Evolutionary conservation across 1,140 invertebrate genomes (phyloP).

Genomic region (Pogonomyrmex barbatus): DNA sequence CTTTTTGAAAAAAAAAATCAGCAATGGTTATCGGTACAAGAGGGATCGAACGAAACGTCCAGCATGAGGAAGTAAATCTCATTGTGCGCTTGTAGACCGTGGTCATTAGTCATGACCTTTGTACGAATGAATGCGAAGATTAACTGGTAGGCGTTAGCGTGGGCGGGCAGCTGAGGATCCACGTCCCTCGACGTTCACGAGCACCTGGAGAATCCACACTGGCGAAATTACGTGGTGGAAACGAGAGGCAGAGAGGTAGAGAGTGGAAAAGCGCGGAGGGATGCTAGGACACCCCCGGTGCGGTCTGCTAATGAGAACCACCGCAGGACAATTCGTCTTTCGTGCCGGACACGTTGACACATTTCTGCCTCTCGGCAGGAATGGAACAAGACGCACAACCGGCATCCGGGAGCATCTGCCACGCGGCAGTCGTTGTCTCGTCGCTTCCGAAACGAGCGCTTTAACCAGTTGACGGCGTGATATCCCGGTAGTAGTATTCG

Average conservation of each 20-base stretch:
- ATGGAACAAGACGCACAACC: constrained; percentile 65
- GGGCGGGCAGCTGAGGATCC: constrained; percentile 64
- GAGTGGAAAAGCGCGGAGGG: constrained; percentile 61
- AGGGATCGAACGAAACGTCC: constrained; percentile 17
- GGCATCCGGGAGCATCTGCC: constrained; percentile 68
- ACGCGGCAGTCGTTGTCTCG: constrained; percentile 35
- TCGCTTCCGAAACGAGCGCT: constrained; percentile 27
- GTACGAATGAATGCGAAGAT: constrained; percentile 75
- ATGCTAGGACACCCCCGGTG: constrained; percentile 67
- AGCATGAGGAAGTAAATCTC: constrained; percentile 60
- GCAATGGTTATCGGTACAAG: constrained; percentile 64
- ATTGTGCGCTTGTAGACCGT: constrained; percentile 69
- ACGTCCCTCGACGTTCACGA: constrained; percentile 56
- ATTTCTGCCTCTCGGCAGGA: constrained; percentile 55
- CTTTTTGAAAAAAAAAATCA: constrained; percentile 43
- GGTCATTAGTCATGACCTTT: constrained; percentile 82
- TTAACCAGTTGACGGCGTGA: constrained; percentile 57
- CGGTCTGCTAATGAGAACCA: constrained; percentile 79
- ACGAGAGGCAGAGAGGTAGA: constrained; percentile 29
- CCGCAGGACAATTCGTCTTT: constrained; percentile 76
- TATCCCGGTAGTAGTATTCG: constrained; percentile 46
- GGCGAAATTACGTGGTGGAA: constrained; percentile 69
- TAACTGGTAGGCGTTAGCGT: constrained; percentile 76
- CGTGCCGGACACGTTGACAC: constrained; percentile 73
- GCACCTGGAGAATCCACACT: constrained; percentile 75